Percentiles rank a stretch among this genome's conserved stretches.
Evolutionary conservation across 2,888 invertebrate genomes (phyloP).

Genomic region (Lepidochitona cinerea): DNA sequence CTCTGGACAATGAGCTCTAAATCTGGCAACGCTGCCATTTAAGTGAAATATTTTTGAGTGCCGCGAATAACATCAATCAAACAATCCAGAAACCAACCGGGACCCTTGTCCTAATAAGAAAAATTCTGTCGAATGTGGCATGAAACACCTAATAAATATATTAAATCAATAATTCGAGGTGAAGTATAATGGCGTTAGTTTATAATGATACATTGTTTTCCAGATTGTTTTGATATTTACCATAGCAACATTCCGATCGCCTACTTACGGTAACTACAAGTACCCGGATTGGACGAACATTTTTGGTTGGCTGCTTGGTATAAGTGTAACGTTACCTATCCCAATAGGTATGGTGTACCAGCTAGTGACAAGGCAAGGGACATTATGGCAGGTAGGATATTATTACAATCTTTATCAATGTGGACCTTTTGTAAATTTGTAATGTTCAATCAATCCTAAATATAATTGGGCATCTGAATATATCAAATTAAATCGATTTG

Average conservation of each 20-base stretch:
- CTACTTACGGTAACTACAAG: slow-evolving; percentile 60
- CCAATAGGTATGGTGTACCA: slow-evolving; percentile 21
- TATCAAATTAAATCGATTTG: too few species aligned
- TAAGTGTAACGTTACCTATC: slow-evolving; percentile 47
- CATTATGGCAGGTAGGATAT: not conserved
- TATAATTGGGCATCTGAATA: too few species aligned
- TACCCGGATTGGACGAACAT: slow-evolving; percentile 64
- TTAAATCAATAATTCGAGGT: not conserved
- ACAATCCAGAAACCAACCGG: too few species aligned
- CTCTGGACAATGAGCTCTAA: too few species aligned
- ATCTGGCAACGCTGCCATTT: too few species aligned
- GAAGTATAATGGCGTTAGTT: not conserved
- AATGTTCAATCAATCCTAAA: too few species aligned
- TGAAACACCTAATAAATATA: not conserved
- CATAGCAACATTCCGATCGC: slow-evolving; percentile 52
- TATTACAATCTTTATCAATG: too few species aligned
- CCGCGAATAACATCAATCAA: too few species aligned
- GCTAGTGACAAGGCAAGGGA: not conserved
- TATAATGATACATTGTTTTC: not conserved
- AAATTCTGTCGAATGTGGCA: too few species aligned
- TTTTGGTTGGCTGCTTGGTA: slow-evolving; percentile 60
- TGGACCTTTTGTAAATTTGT: too few species aligned
- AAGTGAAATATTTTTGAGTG: too few species aligned
- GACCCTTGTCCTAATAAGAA: too few species aligned
- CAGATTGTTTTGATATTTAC: slow-evolving; percentile 60